A percentile compares a stretch with the other conserved stretches of the same genome.
Evolutionary conservation across 2,113 vertebrate genomes (phyloP).

Genomic region (Halcyon malimbica): DNA sequence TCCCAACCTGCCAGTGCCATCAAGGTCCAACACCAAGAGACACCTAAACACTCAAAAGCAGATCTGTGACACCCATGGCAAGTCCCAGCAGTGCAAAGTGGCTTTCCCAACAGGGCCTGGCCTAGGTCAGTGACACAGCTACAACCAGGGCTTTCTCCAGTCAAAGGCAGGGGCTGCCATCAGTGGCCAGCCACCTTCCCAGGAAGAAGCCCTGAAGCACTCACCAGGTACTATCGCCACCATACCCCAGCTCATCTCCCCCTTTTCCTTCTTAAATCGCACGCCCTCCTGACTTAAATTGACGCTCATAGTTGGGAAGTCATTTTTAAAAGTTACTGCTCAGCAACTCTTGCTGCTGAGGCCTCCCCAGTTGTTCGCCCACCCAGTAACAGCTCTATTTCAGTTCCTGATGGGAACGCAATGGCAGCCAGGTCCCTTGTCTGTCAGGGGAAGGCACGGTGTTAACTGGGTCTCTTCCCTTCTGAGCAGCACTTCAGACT

Average conservation of each 20-base stretch:
- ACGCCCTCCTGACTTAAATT: background rate
- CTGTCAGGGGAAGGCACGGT: background rate
- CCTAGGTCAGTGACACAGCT: too few relatives aligned
- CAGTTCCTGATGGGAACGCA: rapidly evolving
- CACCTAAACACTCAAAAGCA: rapidly evolving
- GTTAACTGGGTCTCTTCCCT: background rate
- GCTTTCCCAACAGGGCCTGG: background rate
- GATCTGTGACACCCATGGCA: too few relatives aligned
- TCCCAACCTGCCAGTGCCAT: background rate
- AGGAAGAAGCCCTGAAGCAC: background rate
- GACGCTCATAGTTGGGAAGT: background rate
- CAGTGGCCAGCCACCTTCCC: background rate
- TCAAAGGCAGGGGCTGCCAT: background rate
- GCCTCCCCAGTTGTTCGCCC: background rate
- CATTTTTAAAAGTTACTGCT: background rate
- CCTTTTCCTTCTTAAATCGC: background rate
- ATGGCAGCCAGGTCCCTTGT: background rate
- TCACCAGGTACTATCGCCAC: rapidly evolving
- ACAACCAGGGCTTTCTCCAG: background rate
- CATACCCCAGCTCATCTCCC: rapidly evolving
- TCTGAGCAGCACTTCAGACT: background rate
- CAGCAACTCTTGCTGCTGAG: background rate
- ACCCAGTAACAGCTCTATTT: too few relatives aligned
- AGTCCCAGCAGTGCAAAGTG: too few relatives aligned
- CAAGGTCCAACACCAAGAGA: too few relatives aligned